Base-by-base conservation (phyloP, 2,113 vertebrate species). In the Chaetodon auriga region DNA sequence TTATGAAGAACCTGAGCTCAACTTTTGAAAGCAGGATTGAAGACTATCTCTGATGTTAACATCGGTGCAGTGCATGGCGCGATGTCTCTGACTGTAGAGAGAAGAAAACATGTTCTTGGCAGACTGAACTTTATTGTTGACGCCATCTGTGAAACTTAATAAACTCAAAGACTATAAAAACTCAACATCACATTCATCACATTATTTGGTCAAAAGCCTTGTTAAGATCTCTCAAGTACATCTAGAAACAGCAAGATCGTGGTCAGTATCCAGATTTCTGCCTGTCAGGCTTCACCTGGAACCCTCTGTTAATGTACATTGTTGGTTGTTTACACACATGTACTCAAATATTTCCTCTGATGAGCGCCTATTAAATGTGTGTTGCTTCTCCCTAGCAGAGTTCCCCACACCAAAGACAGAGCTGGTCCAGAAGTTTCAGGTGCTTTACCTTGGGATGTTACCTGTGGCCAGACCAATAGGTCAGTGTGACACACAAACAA, bases 391-490 rank as follows among this genome's bases (percentile, higher is more conserved):
- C 81, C 95, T 83, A 93, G 95, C 98, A 97, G 98, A 99, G 95
- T 99, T 99, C 82, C 98, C 98, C 92, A 99, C 98, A 91, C 97
- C 98, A 96, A 99, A 99, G 97, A 99, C 97, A 0, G 98, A 99
- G 92, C 94, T 99, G 95, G 98, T 99, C 8, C 98, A 99, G 96
- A 99, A 96, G 87, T 99, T 99, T 89, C 97, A 97, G 23, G 97
- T 99, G 77, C 95, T 96, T 84, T 99, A 99, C 86, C 80, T 99
- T 78, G 98, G 98, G 83, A 97, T 97, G 96, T 49, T 98, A 13
- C 96, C 97, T 69, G 98, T 98, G 5, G 94, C 93, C 90, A 96
- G 94, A 90, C 97, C 98, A 1, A 96, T 98, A 71, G 98, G 98
- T 99, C 93, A 7, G 96, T 86, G 5, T 9, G 7, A 53, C 16